Percentiles rank a stretch among this genome's conserved stretches.
Conservation (phyloP, 2,113 vertebrate genomes). For the Oplegnathus fasciatus region DNA sequence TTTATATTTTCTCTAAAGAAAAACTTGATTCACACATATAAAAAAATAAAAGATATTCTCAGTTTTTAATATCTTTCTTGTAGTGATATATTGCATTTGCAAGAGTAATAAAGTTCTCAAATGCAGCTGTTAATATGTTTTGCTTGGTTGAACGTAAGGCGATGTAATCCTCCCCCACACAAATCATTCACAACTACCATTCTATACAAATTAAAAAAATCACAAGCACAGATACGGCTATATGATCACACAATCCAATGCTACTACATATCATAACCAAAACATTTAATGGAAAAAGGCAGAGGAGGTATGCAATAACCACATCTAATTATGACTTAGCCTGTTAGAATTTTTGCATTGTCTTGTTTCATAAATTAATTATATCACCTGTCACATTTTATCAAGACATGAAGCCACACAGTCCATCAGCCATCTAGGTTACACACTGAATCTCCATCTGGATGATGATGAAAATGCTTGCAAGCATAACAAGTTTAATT, state of each 20-base stretch:
- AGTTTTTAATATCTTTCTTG: background rate
- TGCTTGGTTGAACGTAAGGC: background rate
- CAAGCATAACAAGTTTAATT: conserved; percentile 49
- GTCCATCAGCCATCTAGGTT: conserved; percentile 60
- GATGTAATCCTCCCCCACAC: background rate
- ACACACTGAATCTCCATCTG: conserved; percentile 41
- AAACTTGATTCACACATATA: background rate
- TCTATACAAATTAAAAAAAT: background rate
- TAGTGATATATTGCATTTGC: background rate
- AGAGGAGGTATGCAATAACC: conserved; percentile 20
- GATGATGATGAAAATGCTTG: conserved; percentile 53
- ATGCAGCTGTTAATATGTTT: background rate
- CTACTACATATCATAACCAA: background rate
- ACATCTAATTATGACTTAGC: conserved; percentile 16
- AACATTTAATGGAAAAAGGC: conserved; percentile 39
- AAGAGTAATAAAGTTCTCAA: background rate
- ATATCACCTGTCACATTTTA: conserved; percentile 60
- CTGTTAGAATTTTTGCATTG: conserved; percentile 63
- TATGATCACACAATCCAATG: background rate
- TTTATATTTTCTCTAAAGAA: background rate
- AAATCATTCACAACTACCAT: background rate
- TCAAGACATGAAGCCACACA: conserved; percentile 49
- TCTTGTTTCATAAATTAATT: conserved; percentile 62
- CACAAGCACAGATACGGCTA: background rate
- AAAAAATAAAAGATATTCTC: background rate